Evolutionary conservation across 2,797 vertebrate species (phyloP), one percentile per base, ranked within the genome.

Genomic region (Xenentodon cancila): DNA sequence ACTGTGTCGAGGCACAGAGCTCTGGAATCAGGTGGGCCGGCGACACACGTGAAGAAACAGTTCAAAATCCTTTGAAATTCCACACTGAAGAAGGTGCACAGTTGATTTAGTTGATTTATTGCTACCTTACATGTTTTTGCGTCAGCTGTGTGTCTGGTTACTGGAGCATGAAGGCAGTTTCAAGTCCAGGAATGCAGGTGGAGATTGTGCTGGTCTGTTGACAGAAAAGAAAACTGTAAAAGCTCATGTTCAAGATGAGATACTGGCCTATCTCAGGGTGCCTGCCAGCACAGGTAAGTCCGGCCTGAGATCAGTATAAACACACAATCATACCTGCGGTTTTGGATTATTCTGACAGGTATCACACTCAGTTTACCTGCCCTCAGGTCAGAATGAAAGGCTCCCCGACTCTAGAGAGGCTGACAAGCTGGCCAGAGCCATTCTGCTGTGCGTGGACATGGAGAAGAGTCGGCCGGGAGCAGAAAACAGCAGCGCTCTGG

Each of bases 101-200:
- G 9, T 17, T 44, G 6, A 46, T 25, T 52, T 1, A 5, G 9
- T 17, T 44, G 6, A 46, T 25, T 52, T 1, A 51, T 27, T 22
- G 0, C 46, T 49, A 4, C 16, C 2, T 7, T 50, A 5, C 1
- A 0, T 59, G n/a, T n/a, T 9, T 65, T 20, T 59, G 46, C 59
- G 81, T 64, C 80, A 99, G 97, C 75, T 96, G 59, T 97, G 95
- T 80, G 79, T 86, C 20, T 99, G 97, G 97, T 64, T 98, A 13
- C 64, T 51, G 59, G 79, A 77, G 43, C 96, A 95, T 44, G 95
- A 97, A 59, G 71, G 64, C 16, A 22, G 12, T 58, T 98, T 98
- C 81, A 92, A 79, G 19, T 25, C 86, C 7, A 32, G 73, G 48
- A 32, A 40, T 7, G 19, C 16, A 2, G 68, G 30, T 44, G 62